Evolutionary conservation across 2,888 invertebrate genomes (phyloP), one percentile per base, ranked within the genome.

Genomic region (Noctua pronuba): DNA sequence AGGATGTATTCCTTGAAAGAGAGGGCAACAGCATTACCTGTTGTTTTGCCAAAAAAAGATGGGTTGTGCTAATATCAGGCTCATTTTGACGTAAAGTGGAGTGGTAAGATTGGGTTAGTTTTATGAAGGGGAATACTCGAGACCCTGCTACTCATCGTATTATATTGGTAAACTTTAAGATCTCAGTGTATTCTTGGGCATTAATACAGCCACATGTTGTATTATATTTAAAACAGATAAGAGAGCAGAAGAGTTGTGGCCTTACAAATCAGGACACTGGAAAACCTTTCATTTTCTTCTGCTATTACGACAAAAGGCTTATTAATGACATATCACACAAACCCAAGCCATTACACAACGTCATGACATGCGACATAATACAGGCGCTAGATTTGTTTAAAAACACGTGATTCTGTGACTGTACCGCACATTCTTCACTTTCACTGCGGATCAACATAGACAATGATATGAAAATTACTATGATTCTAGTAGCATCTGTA

Each of bases 401-500:
- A 80, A 70, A 38, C 67, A 76, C 67, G 70, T 66, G 66, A 67
- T 64, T 46, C n/a, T 68, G 8, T 55, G 62, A 52, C n/a, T 35
- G 31, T 66, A 24, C 70, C 64, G 68, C 62, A 46, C 77, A 73
- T 79, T 82, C 67, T 71, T 71, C 44, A 81, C 83, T 85, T 83
- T 81, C 85, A 73, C 82, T 77, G 60, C 5, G 46, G 21, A 44
- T 18, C 24, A 70, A 46, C 35, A 35, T 31, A 41, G 21, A 52
- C 28, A 52, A 44, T 41, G 6, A 38, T 69, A 75, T 69, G 21
- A 38, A 1, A 66, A 74, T 52, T 24, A 28, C 18, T 73, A 35
- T 8, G n/a, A 62, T 49, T 67, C 21, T 49, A 38, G 13, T 16
- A 16, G 58, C 3, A 58, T 16, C 13, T 46, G 18, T 60, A 16